Conservation (phyloP, 2,113 vertebrate species). For the Macheiramphus alcinus region DNA sequence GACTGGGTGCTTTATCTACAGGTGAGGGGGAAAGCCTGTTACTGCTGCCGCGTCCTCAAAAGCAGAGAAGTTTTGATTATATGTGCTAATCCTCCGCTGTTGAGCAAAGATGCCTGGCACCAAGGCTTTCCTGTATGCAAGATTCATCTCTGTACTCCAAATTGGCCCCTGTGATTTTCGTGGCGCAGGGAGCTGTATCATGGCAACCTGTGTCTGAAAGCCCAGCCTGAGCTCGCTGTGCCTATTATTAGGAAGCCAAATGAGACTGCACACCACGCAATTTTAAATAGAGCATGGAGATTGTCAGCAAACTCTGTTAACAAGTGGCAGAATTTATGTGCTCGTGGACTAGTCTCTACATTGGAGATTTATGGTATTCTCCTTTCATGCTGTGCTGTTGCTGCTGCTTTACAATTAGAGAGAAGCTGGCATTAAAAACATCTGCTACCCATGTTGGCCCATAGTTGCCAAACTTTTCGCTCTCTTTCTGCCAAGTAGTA, state of each 20-base stretch:
- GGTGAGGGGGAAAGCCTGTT: not conserved
- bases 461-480: constrained; percentile 10
- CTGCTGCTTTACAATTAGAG: constrained; percentile 54
- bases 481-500: not conserved
- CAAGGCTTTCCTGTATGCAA: no score
- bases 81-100: fast-evolving
- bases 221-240: not conserved
- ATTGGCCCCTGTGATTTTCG: fast-evolving
- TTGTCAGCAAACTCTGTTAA: not conserved
- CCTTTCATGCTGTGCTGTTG: not conserved
- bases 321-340: constrained; percentile 16
- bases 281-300: not conserved
- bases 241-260: not conserved
- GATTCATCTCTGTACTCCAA: fast-evolving
- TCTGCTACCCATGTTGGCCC: constrained; percentile 32
- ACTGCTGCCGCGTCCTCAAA: not conserved
- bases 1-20: not conserved
- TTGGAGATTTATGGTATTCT: not conserved
- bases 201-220: not conserved
- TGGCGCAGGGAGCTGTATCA: not conserved
- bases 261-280: not conserved
- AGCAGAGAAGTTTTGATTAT: not conserved
- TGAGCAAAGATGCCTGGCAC: not conserved
- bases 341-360: not conserved
- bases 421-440: constrained; percentile 40